Conservation (phyloP, 2,113 vertebrate genomes). For the Galeopterus variegatus region DNA sequence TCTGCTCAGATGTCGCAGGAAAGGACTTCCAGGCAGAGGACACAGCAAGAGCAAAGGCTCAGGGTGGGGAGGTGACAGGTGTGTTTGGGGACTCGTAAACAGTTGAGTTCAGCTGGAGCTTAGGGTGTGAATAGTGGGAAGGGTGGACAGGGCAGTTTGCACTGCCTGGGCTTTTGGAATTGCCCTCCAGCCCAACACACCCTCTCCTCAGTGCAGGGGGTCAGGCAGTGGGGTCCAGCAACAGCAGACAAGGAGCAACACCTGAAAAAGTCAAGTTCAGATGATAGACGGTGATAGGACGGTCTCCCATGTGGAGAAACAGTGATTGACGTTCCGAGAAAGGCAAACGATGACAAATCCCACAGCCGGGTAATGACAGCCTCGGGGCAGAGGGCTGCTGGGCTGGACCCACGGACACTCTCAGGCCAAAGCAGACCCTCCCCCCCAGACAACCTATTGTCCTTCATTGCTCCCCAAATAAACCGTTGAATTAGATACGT, state of each 20-base stretch:
- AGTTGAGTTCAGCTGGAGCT: background rate
- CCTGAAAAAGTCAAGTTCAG: background rate
- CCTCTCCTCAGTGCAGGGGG: background rate
- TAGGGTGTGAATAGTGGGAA: background rate
- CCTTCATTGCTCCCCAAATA: background rate
- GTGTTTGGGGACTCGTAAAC: fast-evolving
- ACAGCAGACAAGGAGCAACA: background rate
- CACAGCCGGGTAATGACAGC: background rate
- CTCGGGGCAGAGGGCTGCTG: background rate
- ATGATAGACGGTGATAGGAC: no score
- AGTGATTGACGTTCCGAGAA: background rate
- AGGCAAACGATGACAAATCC: background rate
- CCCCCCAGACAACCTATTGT: no score
- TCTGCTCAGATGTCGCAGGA: fast-evolving
- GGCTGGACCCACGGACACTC: background rate
- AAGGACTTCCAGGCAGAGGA: background rate
- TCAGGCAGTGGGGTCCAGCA: background rate
- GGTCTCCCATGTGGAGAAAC: no score
- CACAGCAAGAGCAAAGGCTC: background rate
- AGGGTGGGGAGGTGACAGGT: background rate
- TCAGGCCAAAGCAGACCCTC: background rate
- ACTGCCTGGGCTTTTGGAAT: background rate
- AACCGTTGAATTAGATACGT: background rate
- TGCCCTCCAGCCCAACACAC: background rate
- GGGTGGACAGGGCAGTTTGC: background rate